Base-by-base conservation (phyloP, 1,140 invertebrate genomes). In the Pachypsylla venusta region DNA sequence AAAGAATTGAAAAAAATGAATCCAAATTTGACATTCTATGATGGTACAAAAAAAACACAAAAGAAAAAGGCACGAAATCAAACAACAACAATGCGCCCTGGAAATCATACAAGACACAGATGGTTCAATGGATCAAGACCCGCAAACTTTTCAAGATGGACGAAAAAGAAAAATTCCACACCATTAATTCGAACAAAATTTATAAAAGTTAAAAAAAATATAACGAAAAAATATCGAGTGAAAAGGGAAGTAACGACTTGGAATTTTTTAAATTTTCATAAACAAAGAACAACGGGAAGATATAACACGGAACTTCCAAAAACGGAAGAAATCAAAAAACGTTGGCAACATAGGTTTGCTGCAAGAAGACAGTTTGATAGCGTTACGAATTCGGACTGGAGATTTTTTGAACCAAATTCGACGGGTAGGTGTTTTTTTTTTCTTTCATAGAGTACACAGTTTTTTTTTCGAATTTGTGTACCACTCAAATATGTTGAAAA, bases 121-220 rank as follows among this genome's bases (percentile, higher is more conserved):
- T 48, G 16, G n/a, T 48, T 48, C 42, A 48, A 48, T 22, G 42
- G 42, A 19, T 48, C 42, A 4, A n/a, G 42, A 5, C 42, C 42
- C 3, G 4, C n/a, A n/a, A 48, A 48, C n/a, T 48, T 48, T 22
- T 5, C 42, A 22, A n/a, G 42, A n/a, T 48, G 42, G 42, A 48
- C 42, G 16, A 48, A 48, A n/a, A 48, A 48, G 42, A 48, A 48
- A 48, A 48, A 48, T 48, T 48, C 42, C 4, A 48, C 42, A 22
- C 42, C 42, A 4, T 19, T 48, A 4, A 22, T 48, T n/a, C 42
- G 42, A 4, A 48, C 42, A 7, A 48, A 48, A 22, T 48, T 48
- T 48, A 48, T 48, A 4, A 48, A 48, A 22, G 42, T 48, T 4
- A 48, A n/a, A n/a, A n/a, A n/a, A n/a, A n/a, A n/a, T n/a, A n/a